phyloP scores from a whole-genome alignment of 1,140 invertebrate genomes.

The Ceratitis capitata region DNA sequence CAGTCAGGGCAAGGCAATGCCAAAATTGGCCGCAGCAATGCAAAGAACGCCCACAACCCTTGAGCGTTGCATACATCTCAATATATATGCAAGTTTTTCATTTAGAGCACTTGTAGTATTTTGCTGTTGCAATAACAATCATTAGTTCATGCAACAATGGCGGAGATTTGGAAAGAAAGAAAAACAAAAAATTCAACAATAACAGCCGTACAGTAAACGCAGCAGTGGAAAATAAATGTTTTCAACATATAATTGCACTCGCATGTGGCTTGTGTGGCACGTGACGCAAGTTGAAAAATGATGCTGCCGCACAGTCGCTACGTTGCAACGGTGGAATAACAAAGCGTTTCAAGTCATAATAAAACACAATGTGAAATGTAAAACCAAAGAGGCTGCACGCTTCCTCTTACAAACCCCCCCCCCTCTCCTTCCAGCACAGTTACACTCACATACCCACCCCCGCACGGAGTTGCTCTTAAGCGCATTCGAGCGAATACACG shows the following conservation, averaged over 20 bases:
- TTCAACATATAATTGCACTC: constrained; percentile 10
- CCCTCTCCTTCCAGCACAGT: not conserved
- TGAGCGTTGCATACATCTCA: not conserved
- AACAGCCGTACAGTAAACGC: not conserved
- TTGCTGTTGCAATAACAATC: constrained; percentile 12
- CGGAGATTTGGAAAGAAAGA: not conserved
- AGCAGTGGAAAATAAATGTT: not conserved
- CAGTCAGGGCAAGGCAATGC: not conserved
- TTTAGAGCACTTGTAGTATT: no score
- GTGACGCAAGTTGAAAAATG: constrained; percentile 35
- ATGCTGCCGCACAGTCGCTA: not conserved
- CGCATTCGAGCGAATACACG: constrained; percentile 28
- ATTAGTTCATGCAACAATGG: constrained; percentile 30
- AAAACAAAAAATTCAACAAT: not conserved
- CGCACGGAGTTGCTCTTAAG: not conserved
- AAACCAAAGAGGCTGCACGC: constrained; percentile 28
- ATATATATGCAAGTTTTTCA: no score
- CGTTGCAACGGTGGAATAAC: not conserved
- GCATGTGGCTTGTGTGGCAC: constrained; percentile 27
- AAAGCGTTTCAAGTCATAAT: not conserved
- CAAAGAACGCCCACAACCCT: not conserved
- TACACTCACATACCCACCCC: not conserved
- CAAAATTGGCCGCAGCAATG: not conserved
- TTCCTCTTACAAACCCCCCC: not conserved
- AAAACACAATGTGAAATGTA: not conserved